Base-by-base conservation (phyloP, 2,113 vertebrate species). In the Pituophis catenifer region DNA sequence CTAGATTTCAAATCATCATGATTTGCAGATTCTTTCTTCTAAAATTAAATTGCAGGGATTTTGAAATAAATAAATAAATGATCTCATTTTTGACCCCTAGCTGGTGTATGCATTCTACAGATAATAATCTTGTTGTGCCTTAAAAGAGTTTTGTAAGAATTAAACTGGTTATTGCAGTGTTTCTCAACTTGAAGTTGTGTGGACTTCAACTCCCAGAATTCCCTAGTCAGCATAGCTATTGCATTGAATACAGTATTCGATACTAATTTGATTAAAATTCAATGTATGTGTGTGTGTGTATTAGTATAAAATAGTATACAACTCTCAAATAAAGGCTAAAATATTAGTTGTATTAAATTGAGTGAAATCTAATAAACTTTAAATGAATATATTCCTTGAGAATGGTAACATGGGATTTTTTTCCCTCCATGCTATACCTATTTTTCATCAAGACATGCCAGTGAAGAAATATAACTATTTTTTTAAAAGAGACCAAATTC, bases 381-480 rank as follows among this genome's bases (percentile, higher is more conserved):
- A 88, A 29, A 70, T 91, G 92, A 89, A 86, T 95, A 81, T 44
- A 91, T 89, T 91, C 87, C 86, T 95, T 95, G 86, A 89, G 94
- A 70, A 91, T 89, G 92, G 65, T 94, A 94, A 91, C 95, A 8
- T 91, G 54, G 13, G 54, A 13, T 86, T 89, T 33, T 33, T 93
- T 33, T 95, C 11, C 29, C 89, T 91, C 94, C n/a, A 58, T 91
- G 89, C 23, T 86, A 26, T 85, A 92, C 5, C 29, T 90, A 89
- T 33, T 94, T 95, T 95, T 94, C 33, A 38, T 89, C 93, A 96
- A 91, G 94, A 91, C 94, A 81, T 90, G 88, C 38, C 92, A 94
- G 93, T 90, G 44, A 91, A 9, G 91, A 94, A 85, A 93, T 91
- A 94, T 95, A 75, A 10, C n/a, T 81, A 88, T 13, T 89, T 88